Base-by-base conservation (phyloP, 2,888 invertebrate species). In the Watsonalla cultraria region DNA sequence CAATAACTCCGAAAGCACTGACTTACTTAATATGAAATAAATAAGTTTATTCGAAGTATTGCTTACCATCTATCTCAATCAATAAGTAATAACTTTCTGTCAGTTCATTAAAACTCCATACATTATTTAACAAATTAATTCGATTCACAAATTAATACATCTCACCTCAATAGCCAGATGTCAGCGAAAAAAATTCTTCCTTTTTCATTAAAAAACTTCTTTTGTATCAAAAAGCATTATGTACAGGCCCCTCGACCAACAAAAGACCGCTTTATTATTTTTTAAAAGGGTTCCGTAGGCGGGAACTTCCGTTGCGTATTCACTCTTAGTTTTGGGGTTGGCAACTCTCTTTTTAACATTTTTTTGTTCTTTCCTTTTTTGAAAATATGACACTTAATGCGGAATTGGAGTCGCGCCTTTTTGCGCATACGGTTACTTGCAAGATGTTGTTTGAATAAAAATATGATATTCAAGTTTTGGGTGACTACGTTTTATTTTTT, bases 271-370 rank as follows among this genome's bases (percentile, higher is more conserved):
- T 74, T 74, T 74, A 74, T 74, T 72, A 74, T 74, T 71, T 74
- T 73, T 72, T 72, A 78, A 78, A 78, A 74, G 79, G 80, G 76
- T 80, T 80, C 76, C 74, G 76, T 75, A 70, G 79, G 79, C 80
- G 74, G 66, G 53, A 54, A 74, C 74, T 80, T 80, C 78, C 78
- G 78, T 68, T 59, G 62, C 52, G 62, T 59, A 72, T 70, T 65
- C 62, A 67, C 64, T 68, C 63, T 68, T 68, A 74, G 74, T 66
- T 70, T 71, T 64, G 66, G 75, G 76, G 77, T 64, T 68, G 67
- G 69, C 64, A 65, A 64, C 58, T 59, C 58, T 51, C 54, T 51
- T 59, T 65, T 67, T 70, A 65, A 55, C 68, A 24, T 24, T 52
- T 62, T 57, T 62, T 67, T 72, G 75, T 72, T 67, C 49, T 48